Percentiles rank a stretch among this genome's conserved stretches.
Conservation (phyloP, 2,113 vertebrate genomes). For the Australoheros scitulus region DNA sequence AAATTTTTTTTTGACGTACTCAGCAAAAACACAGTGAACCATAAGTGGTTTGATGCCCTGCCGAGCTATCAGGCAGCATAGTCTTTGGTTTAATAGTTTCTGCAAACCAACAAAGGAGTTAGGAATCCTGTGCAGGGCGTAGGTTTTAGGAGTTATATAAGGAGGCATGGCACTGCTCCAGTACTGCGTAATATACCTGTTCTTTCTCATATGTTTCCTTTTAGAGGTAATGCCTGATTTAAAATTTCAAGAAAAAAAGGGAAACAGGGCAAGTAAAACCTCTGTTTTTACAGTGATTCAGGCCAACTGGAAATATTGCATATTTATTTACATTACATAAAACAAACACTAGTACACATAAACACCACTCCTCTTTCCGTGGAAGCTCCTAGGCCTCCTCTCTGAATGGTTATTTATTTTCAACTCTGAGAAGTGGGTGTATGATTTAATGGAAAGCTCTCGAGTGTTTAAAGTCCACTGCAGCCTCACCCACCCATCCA, state of each 20-base stretch:
- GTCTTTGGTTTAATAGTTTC: slow-evolving; percentile 38
- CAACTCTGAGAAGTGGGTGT: slow-evolving; percentile 23
- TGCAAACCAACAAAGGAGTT: slow-evolving; percentile 35
- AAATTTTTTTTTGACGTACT: not conserved
- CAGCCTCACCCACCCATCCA: not conserved
- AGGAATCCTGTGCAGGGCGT: slow-evolving; percentile 34
- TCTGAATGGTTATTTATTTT: slow-evolving; percentile 38
- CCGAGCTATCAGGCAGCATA: not conserved
- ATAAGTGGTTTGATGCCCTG: not conserved
- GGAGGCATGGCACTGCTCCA: slow-evolving; percentile 16
- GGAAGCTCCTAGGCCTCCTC: not conserved
- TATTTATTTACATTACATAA: slow-evolving; percentile 38
- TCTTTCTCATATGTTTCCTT: not conserved
- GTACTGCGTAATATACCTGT: not conserved
- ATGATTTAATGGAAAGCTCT: slow-evolving; percentile 34
- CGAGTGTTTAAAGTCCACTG: slow-evolving; percentile 22
- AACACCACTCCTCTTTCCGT: not conserved
- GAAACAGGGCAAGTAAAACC: not conserved
- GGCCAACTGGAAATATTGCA: slow-evolving; percentile 1
- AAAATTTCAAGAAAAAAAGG: slow-evolving; percentile 1
- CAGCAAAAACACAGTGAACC: not conserved
- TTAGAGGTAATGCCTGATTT: slow-evolving; percentile 8
- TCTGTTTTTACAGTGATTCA: not conserved
- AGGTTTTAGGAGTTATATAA: slow-evolving; percentile 43
- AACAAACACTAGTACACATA: not conserved